Conservation (phyloP, 2,888 invertebrate species). For the Dasypogon diadema region DNA sequence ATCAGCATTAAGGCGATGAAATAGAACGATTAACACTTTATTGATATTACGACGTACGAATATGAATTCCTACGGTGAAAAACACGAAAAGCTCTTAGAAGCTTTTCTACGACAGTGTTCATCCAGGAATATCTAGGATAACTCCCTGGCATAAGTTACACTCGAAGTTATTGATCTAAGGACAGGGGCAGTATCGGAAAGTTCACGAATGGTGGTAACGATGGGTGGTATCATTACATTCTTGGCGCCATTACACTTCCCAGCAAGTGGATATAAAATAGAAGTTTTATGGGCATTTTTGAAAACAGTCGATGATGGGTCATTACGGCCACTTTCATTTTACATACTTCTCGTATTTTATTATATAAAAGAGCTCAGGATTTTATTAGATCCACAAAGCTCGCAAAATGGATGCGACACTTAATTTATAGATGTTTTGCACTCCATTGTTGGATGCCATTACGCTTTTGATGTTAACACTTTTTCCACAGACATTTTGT, state of each 20-base stretch:
- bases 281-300: slow-evolving; percentile 47
- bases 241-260: slow-evolving; percentile 48
- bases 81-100: slow-evolving; percentile 46
- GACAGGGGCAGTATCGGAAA: slow-evolving; percentile 22
- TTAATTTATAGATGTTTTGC: slow-evolving; percentile 32
- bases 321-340: slow-evolving; percentile 27
- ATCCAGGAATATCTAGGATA: slow-evolving; percentile 13
- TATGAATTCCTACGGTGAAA: slow-evolving; percentile 14
- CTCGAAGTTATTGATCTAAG: slow-evolving; percentile 38
- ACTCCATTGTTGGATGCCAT: slow-evolving; percentile 6
- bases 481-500: neutral
- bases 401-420: slow-evolving; percentile 20
- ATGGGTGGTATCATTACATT: slow-evolving; percentile 43
- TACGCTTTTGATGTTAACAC: neutral
- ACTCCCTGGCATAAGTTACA: slow-evolving; percentile 39
- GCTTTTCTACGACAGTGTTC: slow-evolving; percentile 24
- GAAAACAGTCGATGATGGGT: slow-evolving; percentile 30
- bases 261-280: slow-evolving; percentile 43
- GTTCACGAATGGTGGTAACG: slow-evolving; percentile 14
- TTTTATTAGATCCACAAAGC: slow-evolving; percentile 26
- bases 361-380: neutral
- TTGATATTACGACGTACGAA: slow-evolving; percentile 20
- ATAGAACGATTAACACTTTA: slow-evolving; percentile 50
- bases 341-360: slow-evolving; percentile 35
- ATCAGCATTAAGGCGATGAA: slow-evolving; percentile 29